Evolutionary conservation across 2,797 vertebrate genomes (phyloP).

Genomic region (Hapalemur alaotrensis): DNA sequence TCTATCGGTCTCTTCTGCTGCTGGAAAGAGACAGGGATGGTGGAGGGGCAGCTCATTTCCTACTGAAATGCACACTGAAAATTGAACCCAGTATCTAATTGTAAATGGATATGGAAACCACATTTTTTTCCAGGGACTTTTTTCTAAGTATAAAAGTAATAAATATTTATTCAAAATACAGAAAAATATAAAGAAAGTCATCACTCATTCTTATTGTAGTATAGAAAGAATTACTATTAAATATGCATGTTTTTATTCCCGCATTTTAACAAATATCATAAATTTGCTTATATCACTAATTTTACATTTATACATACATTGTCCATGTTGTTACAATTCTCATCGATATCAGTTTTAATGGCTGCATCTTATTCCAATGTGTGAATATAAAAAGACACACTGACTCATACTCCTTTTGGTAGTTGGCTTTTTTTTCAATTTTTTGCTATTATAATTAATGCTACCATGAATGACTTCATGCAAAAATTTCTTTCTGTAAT

Average conservation of each 20-base stretch:
- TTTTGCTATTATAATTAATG: conserved; percentile 6
- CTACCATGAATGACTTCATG: neutral
- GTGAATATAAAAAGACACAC: neutral
- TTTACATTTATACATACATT: neutral
- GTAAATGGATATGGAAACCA: neutral
- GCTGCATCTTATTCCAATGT: neutral
- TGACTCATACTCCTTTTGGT: neutral
- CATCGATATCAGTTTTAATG: neutral
- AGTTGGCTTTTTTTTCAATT: neutral
- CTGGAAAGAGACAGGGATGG: neutral
- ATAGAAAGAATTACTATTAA: neutral
- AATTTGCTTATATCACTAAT: neutral
- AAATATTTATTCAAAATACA: conserved; percentile 1
- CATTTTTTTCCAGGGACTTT: neutral
- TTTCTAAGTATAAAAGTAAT: neutral
- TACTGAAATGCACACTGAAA: neutral
- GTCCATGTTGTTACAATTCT: neutral
- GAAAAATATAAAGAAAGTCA: neutral
- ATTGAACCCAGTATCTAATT: neutral
- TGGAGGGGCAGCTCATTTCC: neutral
- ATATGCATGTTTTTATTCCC: neutral
- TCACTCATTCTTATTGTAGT: neutral
- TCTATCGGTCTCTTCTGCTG: neutral
- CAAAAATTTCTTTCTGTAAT: neutral
- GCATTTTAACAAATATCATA: neutral